These are phyloP conservation scores for Circaetus cinerascens DNA, from an alignment of 2,113 vertebrate genomes.

Conservation along the genomic window DNA sequence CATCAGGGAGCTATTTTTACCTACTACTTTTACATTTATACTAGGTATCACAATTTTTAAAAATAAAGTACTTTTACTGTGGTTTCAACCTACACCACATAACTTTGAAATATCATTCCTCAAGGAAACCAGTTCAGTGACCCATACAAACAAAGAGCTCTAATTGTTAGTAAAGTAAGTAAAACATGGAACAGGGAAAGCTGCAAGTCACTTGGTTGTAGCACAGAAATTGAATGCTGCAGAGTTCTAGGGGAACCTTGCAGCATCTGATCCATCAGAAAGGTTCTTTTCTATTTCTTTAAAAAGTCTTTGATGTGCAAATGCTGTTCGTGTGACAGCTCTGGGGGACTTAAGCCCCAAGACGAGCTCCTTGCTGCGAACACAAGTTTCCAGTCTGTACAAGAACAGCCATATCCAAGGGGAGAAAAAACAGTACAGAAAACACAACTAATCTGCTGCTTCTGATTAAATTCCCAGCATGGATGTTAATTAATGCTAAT, in stretches of 20 bases:
- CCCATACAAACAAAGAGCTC: not conserved
- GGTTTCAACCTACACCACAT: not conserved
- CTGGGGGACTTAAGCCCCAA: not conserved
- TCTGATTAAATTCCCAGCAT: slow-evolving; percentile 47
- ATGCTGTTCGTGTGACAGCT: not conserved
- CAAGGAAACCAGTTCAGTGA: not conserved
- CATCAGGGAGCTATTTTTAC: not conserved
- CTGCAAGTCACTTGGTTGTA: not conserved
- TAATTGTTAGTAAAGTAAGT: not conserved
- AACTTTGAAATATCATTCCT: not conserved
- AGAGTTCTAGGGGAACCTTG: not conserved
- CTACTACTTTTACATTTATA: not conserved
- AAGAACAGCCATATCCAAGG: not conserved
- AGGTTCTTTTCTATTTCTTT: not conserved
- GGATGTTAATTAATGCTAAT: slow-evolving; percentile 53
- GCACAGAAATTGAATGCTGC: not conserved
- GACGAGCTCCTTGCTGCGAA: not conserved
- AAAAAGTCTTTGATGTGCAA: not conserved
- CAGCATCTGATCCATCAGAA: not conserved
- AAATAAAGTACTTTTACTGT: not conserved
- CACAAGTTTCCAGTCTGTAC: not conserved
- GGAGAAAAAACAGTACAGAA: not conserved
- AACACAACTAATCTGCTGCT: slow-evolving; percentile 15
- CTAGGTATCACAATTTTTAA: not conserved
- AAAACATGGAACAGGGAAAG: not conserved